Base-by-base conservation (phyloP, 2,797 vertebrate species). In the Sebastes itinus region DNA sequence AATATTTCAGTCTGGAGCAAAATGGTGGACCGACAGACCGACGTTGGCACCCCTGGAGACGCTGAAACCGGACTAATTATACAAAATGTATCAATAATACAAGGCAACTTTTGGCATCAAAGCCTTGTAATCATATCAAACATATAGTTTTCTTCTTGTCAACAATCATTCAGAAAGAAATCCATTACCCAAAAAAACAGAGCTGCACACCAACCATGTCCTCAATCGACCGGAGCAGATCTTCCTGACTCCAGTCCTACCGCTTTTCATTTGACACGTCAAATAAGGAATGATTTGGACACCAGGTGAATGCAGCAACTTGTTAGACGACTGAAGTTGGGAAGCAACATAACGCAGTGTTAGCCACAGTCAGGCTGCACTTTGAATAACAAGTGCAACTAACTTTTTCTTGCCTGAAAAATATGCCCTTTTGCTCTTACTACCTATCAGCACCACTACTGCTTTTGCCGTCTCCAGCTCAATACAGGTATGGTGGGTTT, bases 241-340 rank as follows among this genome's bases (percentile, higher is more conserved):
- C 65, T 75, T 73, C 35, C 67, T 52, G 72, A 75, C 67, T 78
- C 35, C 52, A 38, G 23, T 54, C 30, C 10, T 18, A 52, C 80
- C 79, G 69, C 75, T 77, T 70, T 83, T 70, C 60, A 72, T 83
- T 68, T 72, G 72, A 74, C 78, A 32, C 12, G 2, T 75, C 66
- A 77, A 69, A 87, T 64, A 63, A 82, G 86, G 75, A 81, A 55
- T 18, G 60, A 83, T 77, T 81, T 60, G 33, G 55, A 66, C 83
- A 68, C 27, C 69, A 42, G 56, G 28, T 49, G 76, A 67, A 66
- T 35, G 63, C 69, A 63, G 33, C 12, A 49, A 59, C 16, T 72
- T 81, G 32, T 68, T 42, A 27, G 18, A 42, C 18, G 52, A 33
- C 56, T 73, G 16, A 66, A 70, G 32, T 13, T 65, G 11, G 32